Base-by-base conservation (phyloP, 2,888 invertebrate genomes). In the Lamellibrachia columna region DNA sequence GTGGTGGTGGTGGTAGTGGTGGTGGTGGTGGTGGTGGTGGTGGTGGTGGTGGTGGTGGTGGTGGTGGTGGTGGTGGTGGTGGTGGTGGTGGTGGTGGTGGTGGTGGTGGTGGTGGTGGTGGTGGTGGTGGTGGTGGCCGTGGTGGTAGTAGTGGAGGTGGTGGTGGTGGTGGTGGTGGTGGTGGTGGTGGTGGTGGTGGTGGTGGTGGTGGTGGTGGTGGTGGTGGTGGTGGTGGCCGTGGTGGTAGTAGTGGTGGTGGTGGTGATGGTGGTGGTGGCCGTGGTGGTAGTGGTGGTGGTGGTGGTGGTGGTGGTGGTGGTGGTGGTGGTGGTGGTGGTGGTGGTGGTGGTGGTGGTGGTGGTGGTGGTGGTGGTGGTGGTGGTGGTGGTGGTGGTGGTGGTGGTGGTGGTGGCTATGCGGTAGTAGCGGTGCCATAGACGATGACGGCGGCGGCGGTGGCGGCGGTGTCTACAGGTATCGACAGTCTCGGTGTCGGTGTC, bases 301-400 rank as follows among this genome's bases (percentile, higher is more conserved):
- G 40, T 40, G 40, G 40, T 40, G 40, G 40, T 40, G 40, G 1
- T 40, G 8, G 40, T 40, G 40, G 40, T 40, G 90, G 90, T 22
- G 90, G 90, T 90, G 90, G 90, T 90, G 90, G 90, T 22, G 90
- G 90, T 90, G 90, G 90, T 90, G 90, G 90, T 90, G n/a, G 15
- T 90, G 90, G n/a, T 90, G 90, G 90, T 90, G 90, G 90, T 22
- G 90, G 90, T 90, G 90, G 90, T 90, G 90, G 90, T 90, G 90
- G 90, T 22, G 90, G 90, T 40, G 40, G 40, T 40, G 40, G 40
- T 40, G 40, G 40, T 40, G 40, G 40, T 40, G 40, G 40, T 40
- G 40, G 40, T 40, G 40, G 40, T 40, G 40, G 40, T 40, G 40
- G 40, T 40, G 40, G 40, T 40, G 40, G 40, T 40, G 40, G 40